A percentile compares a stretch with the other conserved stretches of the same genome.
phyloP scores from a whole-genome alignment of 2,888 invertebrate genomes.

The Bombylius discolor region DNA sequence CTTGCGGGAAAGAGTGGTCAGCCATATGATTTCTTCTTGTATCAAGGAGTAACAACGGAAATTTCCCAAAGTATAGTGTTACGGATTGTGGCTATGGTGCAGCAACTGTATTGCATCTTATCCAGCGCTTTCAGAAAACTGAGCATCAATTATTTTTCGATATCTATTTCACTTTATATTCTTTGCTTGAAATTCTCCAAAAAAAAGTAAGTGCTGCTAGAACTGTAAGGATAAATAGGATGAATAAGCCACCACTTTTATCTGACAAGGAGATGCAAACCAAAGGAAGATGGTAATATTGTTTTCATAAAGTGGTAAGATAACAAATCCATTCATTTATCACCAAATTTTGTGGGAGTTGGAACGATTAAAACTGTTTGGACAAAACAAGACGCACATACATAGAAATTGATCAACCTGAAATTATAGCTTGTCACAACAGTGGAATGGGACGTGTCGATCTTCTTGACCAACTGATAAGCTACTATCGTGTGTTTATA shows the following conservation, averaged over 20 bases:
- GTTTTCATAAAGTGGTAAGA: neutral
- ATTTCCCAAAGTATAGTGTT: neutral
- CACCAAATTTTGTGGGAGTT: neutral
- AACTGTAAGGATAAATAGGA: neutral
- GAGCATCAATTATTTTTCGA: neutral
- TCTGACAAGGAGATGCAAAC: neutral
- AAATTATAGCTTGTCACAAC: constrained; percentile 4
- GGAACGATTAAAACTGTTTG: constrained; percentile 2
- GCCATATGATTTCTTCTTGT: neutral
- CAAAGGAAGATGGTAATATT: neutral
- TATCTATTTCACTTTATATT: neutral
- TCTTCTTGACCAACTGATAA: too few relatives aligned
- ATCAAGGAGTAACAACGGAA: neutral
- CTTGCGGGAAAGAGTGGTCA: neutral
- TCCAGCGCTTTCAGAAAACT: neutral
- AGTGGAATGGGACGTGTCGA: too few relatives aligned
- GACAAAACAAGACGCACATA: neutral
- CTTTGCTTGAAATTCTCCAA: neutral
- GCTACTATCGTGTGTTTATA: neutral
- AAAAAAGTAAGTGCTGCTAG: neutral
- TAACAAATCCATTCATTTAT: neutral
- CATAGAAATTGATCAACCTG: constrained; percentile 1
- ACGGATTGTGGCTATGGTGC: neutral
- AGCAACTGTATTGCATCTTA: neutral
- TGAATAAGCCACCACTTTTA: neutral